Percentiles rank a stretch among this genome's conserved stretches.
phyloP scores from a whole-genome alignment of 2,888 invertebrate genomes.

The Spilosoma lubricipeda region DNA sequence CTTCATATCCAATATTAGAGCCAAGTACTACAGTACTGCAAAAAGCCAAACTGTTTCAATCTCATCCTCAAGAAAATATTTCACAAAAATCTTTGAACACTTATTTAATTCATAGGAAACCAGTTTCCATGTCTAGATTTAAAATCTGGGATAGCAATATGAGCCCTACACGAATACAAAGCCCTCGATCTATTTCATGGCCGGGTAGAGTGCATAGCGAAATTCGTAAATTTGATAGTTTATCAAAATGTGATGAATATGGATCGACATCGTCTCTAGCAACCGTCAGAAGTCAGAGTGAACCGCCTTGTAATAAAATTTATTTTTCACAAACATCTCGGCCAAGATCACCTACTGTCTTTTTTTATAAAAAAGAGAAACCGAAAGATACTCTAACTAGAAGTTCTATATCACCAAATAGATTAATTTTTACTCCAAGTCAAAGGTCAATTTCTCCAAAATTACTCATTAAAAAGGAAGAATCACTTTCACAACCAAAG shows the following conservation, averaged over 20 bases:
- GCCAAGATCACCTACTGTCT: slow-evolving; percentile 76
- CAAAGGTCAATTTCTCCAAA: slow-evolving; percentile 75
- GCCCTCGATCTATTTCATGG: slow-evolving; percentile 87
- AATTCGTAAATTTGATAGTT: slow-evolving; percentile 81
- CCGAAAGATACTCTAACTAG: slow-evolving; percentile 47
- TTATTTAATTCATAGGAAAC: slow-evolving; percentile 89
- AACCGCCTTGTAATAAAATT: slow-evolving; percentile 86
- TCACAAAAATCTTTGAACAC: slow-evolving; percentile 88
- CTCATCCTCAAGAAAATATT: slow-evolving; percentile 74
- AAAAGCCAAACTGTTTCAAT: slow-evolving; percentile 89
- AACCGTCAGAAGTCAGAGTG: slow-evolving; percentile 87
- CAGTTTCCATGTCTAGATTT: slow-evolving; percentile 91
- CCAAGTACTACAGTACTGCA: slow-evolving; percentile 88
- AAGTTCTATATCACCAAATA: slow-evolving; percentile 66
- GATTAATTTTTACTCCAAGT: slow-evolving; percentile 71
- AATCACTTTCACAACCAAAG: slow-evolving; percentile 44
- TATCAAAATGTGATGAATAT: slow-evolving; percentile 75
- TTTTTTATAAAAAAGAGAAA: slow-evolving; percentile 72
- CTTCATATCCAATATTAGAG: slow-evolving; percentile 62
- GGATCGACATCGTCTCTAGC: slow-evolving; percentile 81
- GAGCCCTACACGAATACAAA: slow-evolving; percentile 82
- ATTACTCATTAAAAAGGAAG: slow-evolving; percentile 54
- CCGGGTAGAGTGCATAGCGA: slow-evolving; percentile 85
- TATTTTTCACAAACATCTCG: slow-evolving; percentile 83
- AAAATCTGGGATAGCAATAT: slow-evolving; percentile 87